phyloP scores from a whole-genome alignment of 2,888 invertebrate genomes.

The Mimachlamys varia region DNA sequence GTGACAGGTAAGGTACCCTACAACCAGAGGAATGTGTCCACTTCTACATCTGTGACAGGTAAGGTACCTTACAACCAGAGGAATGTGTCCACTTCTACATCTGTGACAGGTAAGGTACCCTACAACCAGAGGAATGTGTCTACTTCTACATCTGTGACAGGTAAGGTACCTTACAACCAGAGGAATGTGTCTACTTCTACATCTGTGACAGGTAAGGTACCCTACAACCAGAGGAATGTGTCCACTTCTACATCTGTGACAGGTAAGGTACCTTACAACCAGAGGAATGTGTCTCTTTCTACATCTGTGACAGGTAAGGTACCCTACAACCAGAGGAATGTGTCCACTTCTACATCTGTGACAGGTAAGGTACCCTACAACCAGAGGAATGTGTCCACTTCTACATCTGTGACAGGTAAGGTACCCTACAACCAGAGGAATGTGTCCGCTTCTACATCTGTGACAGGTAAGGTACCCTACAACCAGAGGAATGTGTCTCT shows the following conservation, averaged over 20 bases:
- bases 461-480: slow-evolving; percentile 78
- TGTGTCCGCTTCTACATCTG: slow-evolving; percentile 92
- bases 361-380: slow-evolving; percentile 76
- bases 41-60: slow-evolving; percentile 88
- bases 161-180: no score
- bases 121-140: slow-evolving; percentile 91
- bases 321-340: slow-evolving; percentile 90
- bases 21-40: slow-evolving; percentile 91
- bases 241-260: slow-evolving; percentile 90
- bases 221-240: slow-evolving; percentile 90
- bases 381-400: no score
- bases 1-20: slow-evolving; percentile 82
- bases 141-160: slow-evolving; percentile 89
- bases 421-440: slow-evolving; percentile 88
- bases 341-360: slow-evolving; percentile 91
- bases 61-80: no score
- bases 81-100: no score
- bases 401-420: no score
- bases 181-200: no score
- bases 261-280: slow-evolving; percentile 75
- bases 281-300: no score
- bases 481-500: no score
- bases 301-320: no score
- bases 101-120: slow-evolving; percentile 75
- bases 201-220: slow-evolving; percentile 72